A percentile compares a stretch with the other conserved stretches of the same genome.
Conservation (phyloP, 2,113 vertebrate species). For the Polypterus bichir region DNA sequence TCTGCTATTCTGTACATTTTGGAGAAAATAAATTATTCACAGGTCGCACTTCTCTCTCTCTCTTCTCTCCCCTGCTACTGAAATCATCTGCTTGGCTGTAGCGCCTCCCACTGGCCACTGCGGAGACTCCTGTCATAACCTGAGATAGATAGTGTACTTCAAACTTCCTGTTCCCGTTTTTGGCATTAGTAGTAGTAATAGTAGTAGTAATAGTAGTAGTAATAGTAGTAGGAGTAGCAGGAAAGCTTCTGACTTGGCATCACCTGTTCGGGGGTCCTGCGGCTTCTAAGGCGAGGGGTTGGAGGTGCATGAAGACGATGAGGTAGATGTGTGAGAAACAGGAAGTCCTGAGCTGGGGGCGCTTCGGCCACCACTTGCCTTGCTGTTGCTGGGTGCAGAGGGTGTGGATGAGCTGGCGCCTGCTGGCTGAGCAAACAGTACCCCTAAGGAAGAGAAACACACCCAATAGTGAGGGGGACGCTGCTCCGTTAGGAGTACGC, state of each 20-base stretch:
- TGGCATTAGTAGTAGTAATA: constrained; percentile 18
- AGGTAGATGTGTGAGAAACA: constrained; percentile 54
- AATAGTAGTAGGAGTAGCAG: constrained; percentile 55
- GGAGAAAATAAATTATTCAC: constrained; percentile 62
- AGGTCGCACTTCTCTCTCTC: constrained; percentile 44
- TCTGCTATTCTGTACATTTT: constrained; percentile 46
- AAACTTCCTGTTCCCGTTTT: constrained; percentile 42
- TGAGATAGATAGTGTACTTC: constrained; percentile 58
- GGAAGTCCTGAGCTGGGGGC: constrained; percentile 30
- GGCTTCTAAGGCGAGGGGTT: constrained; percentile 52
- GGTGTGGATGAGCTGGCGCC: constrained; percentile 48
- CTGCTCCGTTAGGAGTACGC: neutral
- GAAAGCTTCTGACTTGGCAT: constrained; percentile 66
- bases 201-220: constrained; percentile 48
- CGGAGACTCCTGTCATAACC: constrained; percentile 20
- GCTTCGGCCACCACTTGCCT: constrained; percentile 30
- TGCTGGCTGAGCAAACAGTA: constrained; percentile 79
- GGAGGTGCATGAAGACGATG: constrained; percentile 38
- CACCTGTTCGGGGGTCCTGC: constrained; percentile 22
- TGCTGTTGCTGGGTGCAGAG: constrained; percentile 41
- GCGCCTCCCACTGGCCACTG: constrained; percentile 51
- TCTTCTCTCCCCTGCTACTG: constrained; percentile 45
- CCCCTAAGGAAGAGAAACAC: constrained; percentile 47
- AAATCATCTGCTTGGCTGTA: constrained; percentile 27
- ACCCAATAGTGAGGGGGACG: neutral